Conservation (phyloP, 1,140 invertebrate species). For the Helicoverpa armigera region DNA sequence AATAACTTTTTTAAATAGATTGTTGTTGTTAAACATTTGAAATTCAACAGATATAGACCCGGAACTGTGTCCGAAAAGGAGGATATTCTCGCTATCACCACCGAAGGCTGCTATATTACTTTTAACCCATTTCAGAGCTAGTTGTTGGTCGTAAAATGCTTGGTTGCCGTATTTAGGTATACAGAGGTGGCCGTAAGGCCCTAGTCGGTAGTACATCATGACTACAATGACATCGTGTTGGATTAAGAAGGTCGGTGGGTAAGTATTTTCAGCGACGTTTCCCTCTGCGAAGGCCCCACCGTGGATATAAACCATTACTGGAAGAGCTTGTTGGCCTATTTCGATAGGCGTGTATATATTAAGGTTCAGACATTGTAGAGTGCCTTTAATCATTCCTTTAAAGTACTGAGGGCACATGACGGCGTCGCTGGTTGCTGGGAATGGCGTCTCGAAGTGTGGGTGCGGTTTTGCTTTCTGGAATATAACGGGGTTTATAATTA, state of each 20-base stretch:
- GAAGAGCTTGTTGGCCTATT: not conserved
- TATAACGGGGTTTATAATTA: not conserved
- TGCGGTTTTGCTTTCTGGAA: not conserved
- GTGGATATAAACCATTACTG: constrained; percentile 52
- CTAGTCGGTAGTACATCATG: constrained; percentile 52
- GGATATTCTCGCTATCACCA: constrained; percentile 44
- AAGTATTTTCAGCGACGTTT: not conserved
- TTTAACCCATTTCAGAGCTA: constrained; percentile 52
- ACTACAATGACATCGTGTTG: constrained; percentile 51
- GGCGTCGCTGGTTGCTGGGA: not conserved
- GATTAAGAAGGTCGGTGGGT: constrained; percentile 36
- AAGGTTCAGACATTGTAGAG: constrained; percentile 48
- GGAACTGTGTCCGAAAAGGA: constrained; percentile 49
- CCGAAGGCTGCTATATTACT: constrained; percentile 48
- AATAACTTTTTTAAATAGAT: constrained; percentile 50
- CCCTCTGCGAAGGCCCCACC: constrained; percentile 46
- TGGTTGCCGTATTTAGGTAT: constrained; percentile 33
- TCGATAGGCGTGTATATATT: constrained; percentile 46
- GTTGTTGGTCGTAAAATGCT: constrained; percentile 49
- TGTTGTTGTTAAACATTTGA: constrained; percentile 25
- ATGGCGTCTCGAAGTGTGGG: not conserved
- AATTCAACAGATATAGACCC: constrained; percentile 22
- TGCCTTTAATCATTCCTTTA: not conserved
- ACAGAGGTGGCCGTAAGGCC: constrained; percentile 41
- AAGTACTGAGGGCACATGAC: constrained; percentile 3